Percentiles rank a stretch among this genome's conserved stretches.
phyloP scores from a whole-genome alignment of 2,888 invertebrate genomes.

The Junonia oenone region DNA sequence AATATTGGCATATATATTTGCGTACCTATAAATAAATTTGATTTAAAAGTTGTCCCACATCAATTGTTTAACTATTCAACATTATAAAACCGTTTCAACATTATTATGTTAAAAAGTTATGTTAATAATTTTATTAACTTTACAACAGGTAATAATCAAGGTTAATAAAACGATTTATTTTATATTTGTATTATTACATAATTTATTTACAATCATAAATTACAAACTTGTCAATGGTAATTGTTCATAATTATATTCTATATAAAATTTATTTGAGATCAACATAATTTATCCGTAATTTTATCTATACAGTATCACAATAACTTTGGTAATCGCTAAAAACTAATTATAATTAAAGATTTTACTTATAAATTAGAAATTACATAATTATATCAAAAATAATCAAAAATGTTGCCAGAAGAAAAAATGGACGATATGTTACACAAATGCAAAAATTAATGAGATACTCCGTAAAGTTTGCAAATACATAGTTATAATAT shows the following conservation, averaged over 20 bases:
- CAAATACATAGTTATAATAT: background rate
- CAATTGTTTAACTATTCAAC: no score
- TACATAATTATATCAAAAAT: background rate
- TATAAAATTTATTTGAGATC: constrained; percentile 44
- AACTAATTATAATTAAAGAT: background rate
- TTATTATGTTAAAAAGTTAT: background rate
- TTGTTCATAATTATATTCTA: background rate
- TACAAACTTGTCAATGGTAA: background rate
- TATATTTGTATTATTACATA: no score
- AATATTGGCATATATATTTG: no score
- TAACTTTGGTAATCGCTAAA: constrained; percentile 45
- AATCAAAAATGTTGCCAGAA: background rate
- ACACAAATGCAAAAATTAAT: background rate
- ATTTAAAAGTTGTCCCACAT: no score
- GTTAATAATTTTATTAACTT: background rate
- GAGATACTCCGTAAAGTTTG: background rate
- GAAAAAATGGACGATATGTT: background rate
- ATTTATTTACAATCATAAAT: constrained; percentile 10
- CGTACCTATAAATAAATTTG: no score
- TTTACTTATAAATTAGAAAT: background rate
- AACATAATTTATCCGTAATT: constrained; percentile 35
- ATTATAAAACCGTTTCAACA: no score
- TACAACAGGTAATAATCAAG: background rate
- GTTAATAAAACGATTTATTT: background rate
- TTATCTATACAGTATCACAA: constrained; percentile 45